Evolutionary conservation across 2,113 vertebrate genomes (phyloP), one percentile per base, ranked within the genome.

Genomic region (Pelecanus crispus): DNA sequence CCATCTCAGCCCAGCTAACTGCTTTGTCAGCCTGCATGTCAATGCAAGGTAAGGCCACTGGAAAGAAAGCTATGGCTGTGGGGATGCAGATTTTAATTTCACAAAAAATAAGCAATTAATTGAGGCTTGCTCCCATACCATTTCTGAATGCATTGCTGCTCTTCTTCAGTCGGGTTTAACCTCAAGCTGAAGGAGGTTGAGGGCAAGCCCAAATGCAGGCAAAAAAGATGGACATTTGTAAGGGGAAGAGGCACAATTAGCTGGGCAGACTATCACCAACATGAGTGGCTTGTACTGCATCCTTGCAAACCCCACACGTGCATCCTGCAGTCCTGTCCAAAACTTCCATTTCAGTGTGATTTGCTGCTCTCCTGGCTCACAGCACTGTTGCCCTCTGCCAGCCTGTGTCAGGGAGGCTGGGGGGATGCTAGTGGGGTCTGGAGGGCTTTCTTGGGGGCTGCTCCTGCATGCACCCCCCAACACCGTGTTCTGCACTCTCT

Each of bases 1-100:
- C 12, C 26, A 16, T 10, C 29, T 85, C 38, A 56, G 66, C 62
- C n/a, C 62, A 75, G 70, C 47, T 20, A 26, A 28, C 44, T 22
- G 10, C 10, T 42, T 67, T 26, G 16, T 44, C 55, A 81, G 19
- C 63, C 50, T 40, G 11, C 0, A 0, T 53, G 44, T 47, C 70
- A 79, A 2, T 1, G 0, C 18, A 38, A 78, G 45, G 17, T 28
- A 38, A 34, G n/a, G 47, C 55, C 29, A 9, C 68, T 47, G 52
- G 32, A 67, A 81, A 53, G n/a, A 9, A 62, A 61, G 56, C 78
- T 52, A 11, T 44, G 62, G 61, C 45, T 70, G 55, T 7, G 3
- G 28, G 59, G 42, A 62, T 17, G 13, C 26, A 63, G 38, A 13
- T 44, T 44, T 32, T 73, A 7, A 9, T 47, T 78, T 81, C 32